These are phyloP conservation scores for Mimachlamys varia DNA, from an alignment of 2,888 invertebrate species.

Conservation along the genomic window DNA sequence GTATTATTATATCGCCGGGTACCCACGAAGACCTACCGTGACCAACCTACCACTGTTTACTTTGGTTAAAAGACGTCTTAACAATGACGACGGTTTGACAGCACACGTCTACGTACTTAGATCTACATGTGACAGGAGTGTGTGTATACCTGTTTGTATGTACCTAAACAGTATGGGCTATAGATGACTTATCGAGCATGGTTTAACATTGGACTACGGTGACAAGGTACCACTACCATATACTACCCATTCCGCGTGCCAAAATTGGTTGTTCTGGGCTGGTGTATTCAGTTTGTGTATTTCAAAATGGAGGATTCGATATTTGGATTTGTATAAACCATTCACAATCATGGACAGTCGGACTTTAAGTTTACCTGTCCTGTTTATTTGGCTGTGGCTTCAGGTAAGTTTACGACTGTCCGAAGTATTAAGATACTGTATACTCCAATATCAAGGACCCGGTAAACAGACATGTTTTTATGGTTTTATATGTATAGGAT, in stretches of 20 bases:
- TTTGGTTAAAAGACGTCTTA: conserved; percentile 9
- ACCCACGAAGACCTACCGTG: background rate
- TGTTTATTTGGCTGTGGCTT: background rate
- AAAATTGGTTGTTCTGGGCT: background rate
- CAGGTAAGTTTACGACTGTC: background rate
- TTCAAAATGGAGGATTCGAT: background rate
- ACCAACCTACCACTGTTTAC: background rate
- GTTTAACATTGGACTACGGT: background rate
- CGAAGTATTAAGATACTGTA: background rate
- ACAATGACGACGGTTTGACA: background rate
- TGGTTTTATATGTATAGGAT: background rate
- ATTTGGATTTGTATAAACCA: background rate
- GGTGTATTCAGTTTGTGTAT: background rate
- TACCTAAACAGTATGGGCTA: background rate
- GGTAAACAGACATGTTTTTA: background rate
- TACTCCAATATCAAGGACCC: background rate
- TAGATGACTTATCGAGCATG: background rate
- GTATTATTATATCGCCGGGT: background rate
- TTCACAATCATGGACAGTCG: background rate
- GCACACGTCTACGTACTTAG: background rate
- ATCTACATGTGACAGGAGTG: background rate
- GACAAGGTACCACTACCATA: background rate
- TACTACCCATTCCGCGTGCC: background rate
- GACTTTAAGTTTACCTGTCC: background rate
- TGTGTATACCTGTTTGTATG: background rate